Percentiles rank a stretch among this genome's conserved stretches.
Evolutionary conservation across 2,113 vertebrate species (phyloP).

Genomic region (Podilymbus podiceps): DNA sequence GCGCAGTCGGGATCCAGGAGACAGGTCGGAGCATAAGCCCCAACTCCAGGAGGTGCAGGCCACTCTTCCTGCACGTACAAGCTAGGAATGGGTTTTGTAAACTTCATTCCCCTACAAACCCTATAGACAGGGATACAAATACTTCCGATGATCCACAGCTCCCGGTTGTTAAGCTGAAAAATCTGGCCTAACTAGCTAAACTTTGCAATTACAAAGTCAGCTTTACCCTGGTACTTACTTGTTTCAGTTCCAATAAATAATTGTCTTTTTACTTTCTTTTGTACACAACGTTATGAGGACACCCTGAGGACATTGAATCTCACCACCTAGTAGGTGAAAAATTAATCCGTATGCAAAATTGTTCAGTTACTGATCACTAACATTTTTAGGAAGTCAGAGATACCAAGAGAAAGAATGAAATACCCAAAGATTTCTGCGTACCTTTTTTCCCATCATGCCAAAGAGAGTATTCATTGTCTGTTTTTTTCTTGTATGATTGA

Average conservation of each 20-base stretch:
- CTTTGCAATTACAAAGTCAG: neutral
- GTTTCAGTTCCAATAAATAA: neutral
- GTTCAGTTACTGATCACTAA: neutral
- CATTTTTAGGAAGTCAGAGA: neutral
- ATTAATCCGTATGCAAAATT: neutral
- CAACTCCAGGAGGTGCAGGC: accelerated
- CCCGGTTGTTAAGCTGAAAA: neutral
- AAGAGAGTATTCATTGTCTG: neutral
- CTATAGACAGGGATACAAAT: neutral
- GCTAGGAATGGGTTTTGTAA: neutral
- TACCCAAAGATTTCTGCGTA: neutral
- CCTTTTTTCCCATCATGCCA: neutral
- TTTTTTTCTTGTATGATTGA: neutral
- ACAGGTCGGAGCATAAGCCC: neutral
- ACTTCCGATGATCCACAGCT: neutral
- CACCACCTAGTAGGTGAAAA: neutral
- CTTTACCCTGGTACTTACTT: neutral
- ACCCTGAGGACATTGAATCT: neutral
- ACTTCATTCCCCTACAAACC: neutral
- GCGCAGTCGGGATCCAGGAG: accelerated
- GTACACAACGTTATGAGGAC: neutral
- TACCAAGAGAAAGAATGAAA: neutral
- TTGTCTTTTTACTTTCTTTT: neutral
- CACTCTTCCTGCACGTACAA: neutral
- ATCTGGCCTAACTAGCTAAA: neutral